Conservation (phyloP, 1,140 invertebrate species). For the Danaus melanippus region DNA sequence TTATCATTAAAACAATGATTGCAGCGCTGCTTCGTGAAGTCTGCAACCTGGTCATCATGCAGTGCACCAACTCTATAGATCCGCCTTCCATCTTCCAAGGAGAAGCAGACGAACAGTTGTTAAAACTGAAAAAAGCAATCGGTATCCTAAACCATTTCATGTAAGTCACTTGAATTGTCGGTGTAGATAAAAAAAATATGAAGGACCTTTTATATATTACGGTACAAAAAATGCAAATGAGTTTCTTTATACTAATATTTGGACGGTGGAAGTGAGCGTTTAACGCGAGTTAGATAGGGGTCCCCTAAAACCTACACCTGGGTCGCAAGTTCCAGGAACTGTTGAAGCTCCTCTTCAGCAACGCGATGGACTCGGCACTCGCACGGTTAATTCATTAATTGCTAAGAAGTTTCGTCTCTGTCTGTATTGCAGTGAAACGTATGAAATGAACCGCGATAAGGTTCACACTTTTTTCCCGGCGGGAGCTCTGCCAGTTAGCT, state of each 20-base stretch:
- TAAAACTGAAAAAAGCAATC: slow-evolving; percentile 69
- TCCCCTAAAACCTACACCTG: too few relatives aligned
- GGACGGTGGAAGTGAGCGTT: too few relatives aligned
- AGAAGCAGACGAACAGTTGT: slow-evolving; percentile 76
- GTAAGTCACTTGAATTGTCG: slow-evolving; percentile 42
- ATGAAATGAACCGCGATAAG: slow-evolving; percentile 63
- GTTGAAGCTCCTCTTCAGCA: too few relatives aligned
- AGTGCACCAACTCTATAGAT: slow-evolving; percentile 72
- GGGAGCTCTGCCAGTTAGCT: slow-evolving; percentile 71
- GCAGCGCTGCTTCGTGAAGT: slow-evolving; percentile 80
- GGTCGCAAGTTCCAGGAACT: too few relatives aligned
- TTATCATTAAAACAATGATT: slow-evolving; percentile 5
- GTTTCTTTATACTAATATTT: too few relatives aligned
- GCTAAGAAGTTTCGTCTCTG: too few relatives aligned
- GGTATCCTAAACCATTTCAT: slow-evolving; percentile 68
- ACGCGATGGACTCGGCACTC: too few relatives aligned
- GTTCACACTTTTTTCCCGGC: slow-evolving; percentile 58
- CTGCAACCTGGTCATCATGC: slow-evolving; percentile 83
- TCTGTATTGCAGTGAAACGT: slow-evolving; percentile 42
- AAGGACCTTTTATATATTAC: too few relatives aligned
- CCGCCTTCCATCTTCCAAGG: slow-evolving; percentile 80
- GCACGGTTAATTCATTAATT: too few relatives aligned
- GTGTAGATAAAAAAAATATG: neutral
- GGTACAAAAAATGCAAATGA: too few relatives aligned
- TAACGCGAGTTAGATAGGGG: too few relatives aligned